These are phyloP conservation scores for Drosophila sordidapex DNA, from an alignment of 2,888 invertebrate species.

Conservation along the genomic window DNA sequence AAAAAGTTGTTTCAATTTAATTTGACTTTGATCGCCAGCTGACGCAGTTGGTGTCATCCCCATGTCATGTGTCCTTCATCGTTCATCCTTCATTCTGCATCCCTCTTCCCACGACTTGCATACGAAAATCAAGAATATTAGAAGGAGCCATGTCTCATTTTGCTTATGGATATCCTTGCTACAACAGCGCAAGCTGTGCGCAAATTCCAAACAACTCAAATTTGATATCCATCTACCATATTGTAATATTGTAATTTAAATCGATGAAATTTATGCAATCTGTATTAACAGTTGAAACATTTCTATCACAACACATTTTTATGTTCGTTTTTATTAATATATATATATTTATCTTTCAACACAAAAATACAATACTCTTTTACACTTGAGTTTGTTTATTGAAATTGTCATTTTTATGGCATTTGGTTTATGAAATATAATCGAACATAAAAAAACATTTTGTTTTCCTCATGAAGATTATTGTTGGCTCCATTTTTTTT, in stretches of 20 bases:
- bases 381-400: constrained; percentile 54
- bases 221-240: constrained; percentile 16
- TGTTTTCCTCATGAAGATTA: constrained; percentile 39
- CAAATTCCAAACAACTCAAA: constrained; percentile 34
- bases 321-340: background rate
- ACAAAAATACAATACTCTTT: constrained; percentile 33
- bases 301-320: constrained; percentile 30
- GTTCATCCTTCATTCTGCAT: constrained; percentile 3
- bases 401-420: constrained; percentile 49
- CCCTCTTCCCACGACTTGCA: constrained; percentile 16
- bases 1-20: constrained; percentile 77
- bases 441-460: background rate
- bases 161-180: constrained; percentile 58
- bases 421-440: constrained; percentile 23
- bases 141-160: constrained; percentile 61
- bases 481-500: constrained; percentile 9
- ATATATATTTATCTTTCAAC: background rate
- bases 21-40: constrained; percentile 80
- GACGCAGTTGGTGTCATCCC: constrained; percentile 66
- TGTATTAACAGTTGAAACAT: constrained; percentile 59
- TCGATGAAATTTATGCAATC: constrained; percentile 61
- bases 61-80: constrained; percentile 58
- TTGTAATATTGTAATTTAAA: constrained; percentile 63
- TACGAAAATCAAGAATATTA: constrained; percentile 56
- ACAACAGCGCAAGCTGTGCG: constrained; percentile 71